phyloP scores from a whole-genome alignment of 2,113 vertebrate genomes.

The Microcebus ravelobensis region DNA sequence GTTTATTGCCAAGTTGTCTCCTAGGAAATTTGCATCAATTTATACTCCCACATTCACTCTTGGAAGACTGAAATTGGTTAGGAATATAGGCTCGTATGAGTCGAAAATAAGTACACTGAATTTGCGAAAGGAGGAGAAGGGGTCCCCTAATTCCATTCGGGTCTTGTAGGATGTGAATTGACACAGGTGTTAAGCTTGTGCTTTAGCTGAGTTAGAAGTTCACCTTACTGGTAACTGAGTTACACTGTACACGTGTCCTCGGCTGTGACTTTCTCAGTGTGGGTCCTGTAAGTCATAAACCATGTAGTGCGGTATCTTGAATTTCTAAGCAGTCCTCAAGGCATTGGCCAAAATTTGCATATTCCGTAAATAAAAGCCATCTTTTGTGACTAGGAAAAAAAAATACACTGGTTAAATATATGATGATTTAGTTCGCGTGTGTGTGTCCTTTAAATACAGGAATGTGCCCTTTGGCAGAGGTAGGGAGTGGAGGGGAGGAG shows the following conservation, averaged over 20 bases:
- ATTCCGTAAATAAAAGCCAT: not conserved
- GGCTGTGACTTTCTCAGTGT: not conserved
- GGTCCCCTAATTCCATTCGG: not conserved
- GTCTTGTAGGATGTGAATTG: not conserved
- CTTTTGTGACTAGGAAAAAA: not conserved
- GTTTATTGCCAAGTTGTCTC: slow-evolving; percentile 7
- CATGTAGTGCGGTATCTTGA: not conserved
- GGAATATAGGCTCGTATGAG: not conserved
- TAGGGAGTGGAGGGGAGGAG: not conserved
- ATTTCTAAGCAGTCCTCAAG: slow-evolving; percentile 1
- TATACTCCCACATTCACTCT: not conserved
- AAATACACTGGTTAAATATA: not conserved
- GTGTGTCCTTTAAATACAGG: not conserved
- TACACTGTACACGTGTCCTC: not conserved
- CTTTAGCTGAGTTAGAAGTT: not conserved
- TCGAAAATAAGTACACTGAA: not conserved
- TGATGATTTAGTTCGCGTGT: not conserved
- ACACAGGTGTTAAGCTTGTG: not conserved
- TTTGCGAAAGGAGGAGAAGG: not conserved
- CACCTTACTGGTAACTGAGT: not conserved
- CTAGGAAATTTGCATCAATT: slow-evolving; percentile 7
- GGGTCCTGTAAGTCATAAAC: not conserved
- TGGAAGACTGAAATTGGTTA: slow-evolving; percentile 1
- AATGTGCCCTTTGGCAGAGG: not conserved
- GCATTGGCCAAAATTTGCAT: not conserved